These are phyloP conservation scores for Cirrhinus mrigala DNA, from an alignment of 2,797 vertebrate species.

Conservation along the genomic window DNA sequence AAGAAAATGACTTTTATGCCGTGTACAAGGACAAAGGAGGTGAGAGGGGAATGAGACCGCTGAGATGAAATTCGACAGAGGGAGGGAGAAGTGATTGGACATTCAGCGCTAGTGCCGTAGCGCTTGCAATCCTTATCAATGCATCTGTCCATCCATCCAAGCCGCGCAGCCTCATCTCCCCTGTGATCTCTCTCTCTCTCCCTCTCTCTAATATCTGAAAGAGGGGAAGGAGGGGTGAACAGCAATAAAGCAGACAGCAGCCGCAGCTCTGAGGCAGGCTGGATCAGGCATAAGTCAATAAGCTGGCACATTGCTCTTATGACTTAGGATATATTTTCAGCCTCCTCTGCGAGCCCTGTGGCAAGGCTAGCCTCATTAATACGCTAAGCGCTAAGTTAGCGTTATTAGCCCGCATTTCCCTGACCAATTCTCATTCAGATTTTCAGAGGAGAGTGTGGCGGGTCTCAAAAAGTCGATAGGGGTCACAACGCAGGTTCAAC, in stretches of 20 bases:
- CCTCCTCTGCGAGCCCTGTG: constrained; percentile 25
- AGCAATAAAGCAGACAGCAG: constrained; percentile 57
- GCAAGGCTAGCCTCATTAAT: constrained; percentile 58
- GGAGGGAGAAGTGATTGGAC: constrained; percentile 50
- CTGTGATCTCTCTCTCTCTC: constrained; percentile 73
- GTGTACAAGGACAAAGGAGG: constrained; percentile 31
- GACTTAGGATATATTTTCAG: constrained; percentile 54
- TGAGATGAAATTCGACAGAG: constrained; percentile 1
- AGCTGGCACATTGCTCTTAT: constrained; percentile 54
- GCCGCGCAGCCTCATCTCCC: constrained; percentile 71
- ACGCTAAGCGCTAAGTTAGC: constrained; percentile 17
- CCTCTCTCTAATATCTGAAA: constrained; percentile 63
- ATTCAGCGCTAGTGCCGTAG: constrained; percentile 60
- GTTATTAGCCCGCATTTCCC: constrained; percentile 46
- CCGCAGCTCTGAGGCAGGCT: constrained; percentile 52
- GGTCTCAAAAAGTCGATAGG: background rate
- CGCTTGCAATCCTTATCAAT: constrained; percentile 77
- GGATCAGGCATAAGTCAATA: constrained; percentile 56
- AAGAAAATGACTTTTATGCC: background rate
- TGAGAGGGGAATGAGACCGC: constrained; percentile 27
- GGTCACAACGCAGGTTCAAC: background rate
- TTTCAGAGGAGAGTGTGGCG: background rate
- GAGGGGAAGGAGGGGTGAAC: constrained; percentile 61
- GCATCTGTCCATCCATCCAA: constrained; percentile 77
- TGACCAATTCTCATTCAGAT: constrained; percentile 20